These are phyloP conservation scores for Pseudachorutes palmiensis DNA, from an alignment of 1,140 invertebrate genomes.

Conservation along the genomic window DNA sequence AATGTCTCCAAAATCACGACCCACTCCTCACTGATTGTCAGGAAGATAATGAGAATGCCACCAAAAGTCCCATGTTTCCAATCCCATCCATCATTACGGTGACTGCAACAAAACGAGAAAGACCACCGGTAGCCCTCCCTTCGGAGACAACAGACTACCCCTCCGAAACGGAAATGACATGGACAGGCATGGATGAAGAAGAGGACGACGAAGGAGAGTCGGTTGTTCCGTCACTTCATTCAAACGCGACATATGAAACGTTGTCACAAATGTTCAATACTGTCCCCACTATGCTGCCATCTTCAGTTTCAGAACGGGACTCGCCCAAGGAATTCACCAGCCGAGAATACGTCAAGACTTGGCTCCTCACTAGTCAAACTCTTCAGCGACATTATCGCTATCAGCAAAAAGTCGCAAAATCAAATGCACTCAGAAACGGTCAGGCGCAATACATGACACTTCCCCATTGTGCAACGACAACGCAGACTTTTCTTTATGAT, in stretches of 20 bases:
- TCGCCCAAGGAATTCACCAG: constrained; percentile 36
- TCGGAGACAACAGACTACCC: constrained; percentile 37
- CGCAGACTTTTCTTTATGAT: background rate
- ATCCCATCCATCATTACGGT: constrained; percentile 17
- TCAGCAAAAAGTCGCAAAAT: background rate
- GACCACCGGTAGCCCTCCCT: constrained; percentile 3
- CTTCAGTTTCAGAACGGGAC: constrained; percentile 14
- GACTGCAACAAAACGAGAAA: no score
- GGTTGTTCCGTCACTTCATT: constrained; percentile 27
- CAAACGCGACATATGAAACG: constrained; percentile 28
- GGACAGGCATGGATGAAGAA: constrained; percentile 13
- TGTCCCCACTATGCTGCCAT: constrained; percentile 22
- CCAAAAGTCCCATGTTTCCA: background rate
- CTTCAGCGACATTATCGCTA: background rate
- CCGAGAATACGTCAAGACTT: constrained; percentile 35
- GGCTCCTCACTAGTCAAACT: constrained; percentile 34
- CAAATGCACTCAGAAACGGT: background rate
- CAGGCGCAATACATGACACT: background rate
- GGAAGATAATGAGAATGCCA: constrained; percentile 17
- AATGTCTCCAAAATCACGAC: constrained; percentile 37
- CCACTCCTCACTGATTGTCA: constrained; percentile 34
- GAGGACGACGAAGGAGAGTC: constrained; percentile 12
- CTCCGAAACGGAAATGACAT: constrained; percentile 35
- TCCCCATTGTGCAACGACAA: background rate
- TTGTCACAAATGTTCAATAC: constrained; percentile 35